phyloP scores from a whole-genome alignment of 2,797 vertebrate species.

The Chaetodon trifasciatus region DNA sequence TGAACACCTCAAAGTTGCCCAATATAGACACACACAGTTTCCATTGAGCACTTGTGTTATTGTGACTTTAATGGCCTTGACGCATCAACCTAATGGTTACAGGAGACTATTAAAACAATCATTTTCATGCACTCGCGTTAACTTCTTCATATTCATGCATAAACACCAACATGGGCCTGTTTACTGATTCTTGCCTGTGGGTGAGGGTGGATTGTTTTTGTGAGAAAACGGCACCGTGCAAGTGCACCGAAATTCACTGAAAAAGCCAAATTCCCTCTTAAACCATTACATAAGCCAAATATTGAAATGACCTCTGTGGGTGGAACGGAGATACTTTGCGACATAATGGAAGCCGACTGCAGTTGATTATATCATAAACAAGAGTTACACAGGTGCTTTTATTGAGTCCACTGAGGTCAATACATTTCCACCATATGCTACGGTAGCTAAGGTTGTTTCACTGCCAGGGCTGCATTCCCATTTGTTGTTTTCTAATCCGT shows the following conservation, averaged over 20 bases:
- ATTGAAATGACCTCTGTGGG: not conserved
- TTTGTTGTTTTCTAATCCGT: not conserved
- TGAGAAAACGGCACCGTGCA: too few species aligned
- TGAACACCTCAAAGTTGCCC: not conserved
- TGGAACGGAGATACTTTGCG: not conserved
- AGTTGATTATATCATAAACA: not conserved
- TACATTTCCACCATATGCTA: not conserved
- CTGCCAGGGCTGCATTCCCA: not conserved
- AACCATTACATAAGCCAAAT: slow-evolving; percentile 17
- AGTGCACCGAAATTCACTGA: not conserved
- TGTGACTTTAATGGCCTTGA: not conserved
- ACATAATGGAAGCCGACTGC: not conserved
- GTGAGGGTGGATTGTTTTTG: not conserved
- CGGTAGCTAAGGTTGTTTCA: not conserved
- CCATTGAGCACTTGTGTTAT: not conserved
- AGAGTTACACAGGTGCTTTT: not conserved
- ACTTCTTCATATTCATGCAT: not conserved
- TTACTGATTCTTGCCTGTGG: not conserved
- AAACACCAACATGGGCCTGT: not conserved
- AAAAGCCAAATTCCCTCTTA: not conserved
- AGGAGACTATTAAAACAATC: not conserved
- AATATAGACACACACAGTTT: too few species aligned
- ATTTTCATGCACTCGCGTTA: not conserved
- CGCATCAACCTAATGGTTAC: not conserved
- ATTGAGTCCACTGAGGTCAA: not conserved